A percentile compares a stretch with the other conserved stretches of the same genome.
These are phyloP conservation scores for Tortrix viridana DNA, from an alignment of 2,888 invertebrate species.

Conservation along the genomic window DNA sequence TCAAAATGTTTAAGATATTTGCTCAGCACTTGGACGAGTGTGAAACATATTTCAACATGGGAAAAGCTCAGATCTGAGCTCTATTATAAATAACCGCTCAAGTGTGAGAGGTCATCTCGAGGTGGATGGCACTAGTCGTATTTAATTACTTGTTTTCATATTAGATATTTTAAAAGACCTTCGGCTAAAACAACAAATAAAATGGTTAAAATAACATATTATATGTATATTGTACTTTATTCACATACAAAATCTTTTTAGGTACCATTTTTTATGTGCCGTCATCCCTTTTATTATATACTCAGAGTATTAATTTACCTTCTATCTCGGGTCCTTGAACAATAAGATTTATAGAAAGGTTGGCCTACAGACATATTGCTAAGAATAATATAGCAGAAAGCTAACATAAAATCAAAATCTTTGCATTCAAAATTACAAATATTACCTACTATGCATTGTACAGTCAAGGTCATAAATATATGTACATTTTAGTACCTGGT, in stretches of 20 bases:
- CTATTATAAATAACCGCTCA: not conserved
- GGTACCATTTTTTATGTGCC: conserved; percentile 9
- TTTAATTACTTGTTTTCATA: too few species aligned
- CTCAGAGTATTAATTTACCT: conserved; percentile 2
- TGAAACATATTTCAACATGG: too few species aligned
- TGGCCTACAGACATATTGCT: conserved; percentile 6
- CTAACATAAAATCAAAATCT: not conserved
- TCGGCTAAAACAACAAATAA: too few species aligned
- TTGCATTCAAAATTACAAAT: not conserved
- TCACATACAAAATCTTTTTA: too few species aligned
- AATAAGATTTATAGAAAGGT: conserved; percentile 8
- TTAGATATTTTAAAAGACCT: too few species aligned
- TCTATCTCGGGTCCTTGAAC: conserved; percentile 13
- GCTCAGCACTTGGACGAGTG: conserved; percentile 17
- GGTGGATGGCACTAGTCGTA: too few species aligned
- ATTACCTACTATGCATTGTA: too few species aligned
- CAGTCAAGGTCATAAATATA: too few species aligned
- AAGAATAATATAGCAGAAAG: not conserved
- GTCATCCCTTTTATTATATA: conserved; percentile 7
- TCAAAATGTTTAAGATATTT: conserved; percentile 22
- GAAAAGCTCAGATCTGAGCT: not conserved
- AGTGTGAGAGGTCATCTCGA: not conserved
- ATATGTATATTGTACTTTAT: too few species aligned
- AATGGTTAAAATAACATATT: too few species aligned
- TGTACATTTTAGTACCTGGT: too few species aligned